Evolutionary conservation across 2,113 vertebrate species (phyloP).

Genomic region (Tinamus guttatus): DNA sequence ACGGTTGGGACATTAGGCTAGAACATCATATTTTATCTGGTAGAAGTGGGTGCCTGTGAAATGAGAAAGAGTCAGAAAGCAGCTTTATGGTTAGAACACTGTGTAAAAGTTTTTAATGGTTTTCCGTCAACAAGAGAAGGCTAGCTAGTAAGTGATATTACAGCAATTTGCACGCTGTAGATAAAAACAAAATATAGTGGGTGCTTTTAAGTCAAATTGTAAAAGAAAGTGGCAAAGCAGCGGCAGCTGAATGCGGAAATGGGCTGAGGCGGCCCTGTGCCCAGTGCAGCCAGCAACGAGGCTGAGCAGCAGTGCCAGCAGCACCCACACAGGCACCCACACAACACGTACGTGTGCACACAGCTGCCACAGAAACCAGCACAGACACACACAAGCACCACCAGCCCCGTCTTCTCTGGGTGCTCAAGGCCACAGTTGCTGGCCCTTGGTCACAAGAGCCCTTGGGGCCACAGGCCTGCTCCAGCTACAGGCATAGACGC

Average conservation of each 20-base stretch:
- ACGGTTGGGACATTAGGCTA: not conserved
- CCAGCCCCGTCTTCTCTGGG: not conserved
- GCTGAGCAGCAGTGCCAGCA: too few relatives aligned
- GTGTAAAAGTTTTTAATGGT: not conserved
- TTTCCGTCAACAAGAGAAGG: not conserved
- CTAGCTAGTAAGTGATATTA: not conserved
- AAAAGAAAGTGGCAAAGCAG: not conserved
- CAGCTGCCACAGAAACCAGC: not conserved
- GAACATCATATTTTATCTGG: not conserved
- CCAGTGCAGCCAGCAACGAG: not conserved
- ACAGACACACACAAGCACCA: not conserved
- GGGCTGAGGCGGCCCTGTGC: not conserved
- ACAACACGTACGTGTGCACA: rapidly evolving
- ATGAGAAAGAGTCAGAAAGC: not conserved
- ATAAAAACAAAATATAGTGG: not conserved
- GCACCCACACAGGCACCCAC: not conserved
- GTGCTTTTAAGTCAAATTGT: not conserved
- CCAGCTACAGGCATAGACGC: not conserved
- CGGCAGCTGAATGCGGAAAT: not conserved
- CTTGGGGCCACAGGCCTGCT: rapidly evolving
- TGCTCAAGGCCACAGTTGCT: not conserved
- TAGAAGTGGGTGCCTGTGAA: not conserved
- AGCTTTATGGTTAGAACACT: not conserved
- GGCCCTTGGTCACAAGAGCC: rapidly evolving
- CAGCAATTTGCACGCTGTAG: not conserved